These are phyloP conservation scores for Tuberolachnus salignus DNA, from an alignment of 2,888 invertebrate species.

Conservation along the genomic window DNA sequence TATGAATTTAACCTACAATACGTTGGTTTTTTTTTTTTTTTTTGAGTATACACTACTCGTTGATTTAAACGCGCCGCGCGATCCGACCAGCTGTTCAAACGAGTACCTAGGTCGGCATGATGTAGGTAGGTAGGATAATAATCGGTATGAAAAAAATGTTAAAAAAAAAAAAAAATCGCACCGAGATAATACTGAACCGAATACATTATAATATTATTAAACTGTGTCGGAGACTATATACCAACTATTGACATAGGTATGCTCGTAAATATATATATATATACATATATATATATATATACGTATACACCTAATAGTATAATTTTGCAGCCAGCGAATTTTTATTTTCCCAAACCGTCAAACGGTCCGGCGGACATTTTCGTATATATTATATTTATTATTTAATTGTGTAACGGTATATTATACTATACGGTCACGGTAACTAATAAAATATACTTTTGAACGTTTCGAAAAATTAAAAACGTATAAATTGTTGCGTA, in stretches of 20 bases:
- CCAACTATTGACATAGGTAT: too few species aligned
- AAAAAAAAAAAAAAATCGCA: constrained; percentile 10
- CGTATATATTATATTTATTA: too few species aligned
- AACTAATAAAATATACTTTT: background rate
- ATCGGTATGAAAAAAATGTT: too few species aligned
- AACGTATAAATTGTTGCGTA: background rate
- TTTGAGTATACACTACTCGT: constrained; percentile 1
- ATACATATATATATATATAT: background rate
- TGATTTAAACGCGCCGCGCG: constrained; percentile 13
- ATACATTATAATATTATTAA: background rate
- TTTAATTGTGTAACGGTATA: too few species aligned
- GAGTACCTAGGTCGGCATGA: too few species aligned
- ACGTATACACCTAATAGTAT: background rate
- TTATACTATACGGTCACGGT: too few species aligned
- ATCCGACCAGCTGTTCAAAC: constrained; percentile 45
- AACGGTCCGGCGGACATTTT: background rate
- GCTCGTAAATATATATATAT: too few species aligned
- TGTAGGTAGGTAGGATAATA: too few species aligned
- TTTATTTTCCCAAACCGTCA: background rate
- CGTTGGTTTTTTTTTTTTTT: too few species aligned
- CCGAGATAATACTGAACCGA: background rate
- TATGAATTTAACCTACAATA: constrained; percentile 1
- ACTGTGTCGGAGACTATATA: background rate
- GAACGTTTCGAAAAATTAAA: background rate
- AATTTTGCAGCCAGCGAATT: background rate